A percentile compares a stretch with the other conserved stretches of the same genome.
These are phyloP conservation scores for Nerophis ophidion DNA, from an alignment of 2,113 vertebrate genomes.

Conservation along the genomic window DNA sequence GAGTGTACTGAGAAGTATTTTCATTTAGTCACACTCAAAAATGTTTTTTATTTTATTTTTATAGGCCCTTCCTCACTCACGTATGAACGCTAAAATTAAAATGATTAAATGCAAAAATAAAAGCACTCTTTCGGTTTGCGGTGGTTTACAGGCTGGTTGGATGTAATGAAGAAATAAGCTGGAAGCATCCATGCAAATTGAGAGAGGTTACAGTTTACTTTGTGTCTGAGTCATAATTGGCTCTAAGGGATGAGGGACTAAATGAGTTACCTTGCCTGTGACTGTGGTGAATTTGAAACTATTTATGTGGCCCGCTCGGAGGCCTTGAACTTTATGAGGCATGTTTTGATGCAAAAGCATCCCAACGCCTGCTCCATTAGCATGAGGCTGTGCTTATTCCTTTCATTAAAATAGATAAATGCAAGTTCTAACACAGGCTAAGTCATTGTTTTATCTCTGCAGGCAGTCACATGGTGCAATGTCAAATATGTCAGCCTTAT, in stretches of 20 bases:
- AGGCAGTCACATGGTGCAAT: neutral
- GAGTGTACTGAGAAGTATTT: neutral
- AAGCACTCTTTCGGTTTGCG: neutral
- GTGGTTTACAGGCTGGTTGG: neutral
- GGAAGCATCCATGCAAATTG: conserved; percentile 5
- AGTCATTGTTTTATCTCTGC: neutral
- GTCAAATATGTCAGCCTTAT: no score
- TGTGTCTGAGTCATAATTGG: conserved; percentile 3
- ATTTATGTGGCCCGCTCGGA: neutral
- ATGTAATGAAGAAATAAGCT: conserved; percentile 4
- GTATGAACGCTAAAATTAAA: neutral
- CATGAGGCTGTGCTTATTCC: neutral
- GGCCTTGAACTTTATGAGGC: conserved; percentile 6
- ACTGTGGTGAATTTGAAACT: conserved; percentile 10
- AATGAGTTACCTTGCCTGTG: conserved; percentile 13
- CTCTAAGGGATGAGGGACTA: conserved; percentile 3
- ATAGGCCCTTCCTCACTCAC: neutral
- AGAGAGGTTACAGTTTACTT: conserved; percentile 6
- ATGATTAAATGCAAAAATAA: conserved; percentile 3
- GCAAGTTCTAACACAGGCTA: neutral
- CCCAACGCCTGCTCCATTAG: conserved; percentile 4
- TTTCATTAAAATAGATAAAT: neutral
- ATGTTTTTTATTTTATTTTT: no score
- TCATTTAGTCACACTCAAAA: neutral
- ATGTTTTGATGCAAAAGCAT: conserved; percentile 5